These are phyloP conservation scores for Cephus pygmeus DNA, from an alignment of 2,888 invertebrate species.

Conservation along the genomic window DNA sequence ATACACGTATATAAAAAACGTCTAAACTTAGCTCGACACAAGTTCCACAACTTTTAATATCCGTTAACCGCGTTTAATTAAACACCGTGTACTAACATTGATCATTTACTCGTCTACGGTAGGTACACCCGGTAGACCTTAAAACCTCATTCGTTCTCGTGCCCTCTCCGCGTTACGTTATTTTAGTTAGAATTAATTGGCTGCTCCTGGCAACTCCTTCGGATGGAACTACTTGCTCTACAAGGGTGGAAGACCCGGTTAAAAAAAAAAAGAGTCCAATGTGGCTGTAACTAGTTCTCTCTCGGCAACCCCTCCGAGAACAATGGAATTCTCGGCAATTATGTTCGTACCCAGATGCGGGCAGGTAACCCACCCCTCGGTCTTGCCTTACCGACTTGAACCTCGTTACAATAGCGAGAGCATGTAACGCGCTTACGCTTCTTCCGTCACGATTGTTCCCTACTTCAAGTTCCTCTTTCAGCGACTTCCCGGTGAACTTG, in stretches of 20 bases:
- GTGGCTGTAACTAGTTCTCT: too few relatives aligned
- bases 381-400: too few relatives aligned
- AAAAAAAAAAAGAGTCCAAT: too few relatives aligned
- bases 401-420: conserved; percentile 8
- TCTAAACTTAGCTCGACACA: conserved; percentile 44
- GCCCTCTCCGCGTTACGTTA: conserved; percentile 41
- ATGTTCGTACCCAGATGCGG: not conserved
- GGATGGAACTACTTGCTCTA: too few relatives aligned
- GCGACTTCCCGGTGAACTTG: not conserved
- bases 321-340: conserved; percentile 14
- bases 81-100: too few relatives aligned
- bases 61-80: too few relatives aligned
- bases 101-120: too few relatives aligned
- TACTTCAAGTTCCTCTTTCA: not conserved
- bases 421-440: conserved; percentile 4
- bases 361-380: not conserved
- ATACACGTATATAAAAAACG: not conserved
- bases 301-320: not conserved
- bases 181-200: conserved; percentile 8
- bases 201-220: too few relatives aligned
- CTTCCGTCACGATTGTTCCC: conserved; percentile 16
- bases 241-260: too few relatives aligned
- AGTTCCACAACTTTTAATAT: too few relatives aligned
- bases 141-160: too few relatives aligned
- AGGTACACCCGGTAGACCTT: too few relatives aligned